Evolutionary conservation across 2,797 vertebrate genomes (phyloP), one percentile per base, ranked within the genome.

Genomic region (Chloroceryle amazona): DNA sequence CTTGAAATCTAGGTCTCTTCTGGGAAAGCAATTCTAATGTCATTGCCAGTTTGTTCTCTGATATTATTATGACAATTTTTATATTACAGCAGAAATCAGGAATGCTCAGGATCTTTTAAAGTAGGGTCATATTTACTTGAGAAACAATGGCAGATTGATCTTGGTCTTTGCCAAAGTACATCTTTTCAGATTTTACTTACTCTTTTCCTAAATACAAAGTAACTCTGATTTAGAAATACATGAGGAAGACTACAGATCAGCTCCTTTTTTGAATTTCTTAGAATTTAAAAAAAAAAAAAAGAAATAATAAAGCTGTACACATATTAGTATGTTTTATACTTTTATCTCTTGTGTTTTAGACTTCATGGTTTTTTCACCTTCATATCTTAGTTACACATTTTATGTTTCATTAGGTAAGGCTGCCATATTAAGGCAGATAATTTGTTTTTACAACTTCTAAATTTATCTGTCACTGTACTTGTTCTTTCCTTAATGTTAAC

Each of bases 401-500:
- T 57, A 73, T 78, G 11, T 82, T 92, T 70, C 11, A 3, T 65
- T 92, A 58, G 8, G 17, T 51, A 67, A 76, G 10, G 6, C 10
- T 93, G 37, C 25, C 23, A 49, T 75, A 81, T 61, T 87, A 74
- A 81, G n/a, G 33, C 33, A 93, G 25, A 4, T 83, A 93, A 95
- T 92, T 83, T 95, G 57, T 81, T 94, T 95, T 79, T 81, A 86
- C 29, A 90, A 5, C 62, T 95, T 90, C 54, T 88, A 79, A 94
- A 95, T 81, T 92, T 87, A 82, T 68, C 65, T 84, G 62, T 61
- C 57, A 72, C n/a, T 51, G 21, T 42, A 81, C 11, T 86, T 68
- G 9, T 60, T 88, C 52, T 75, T 95, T 86, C 86, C 18, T 81
- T 92, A 62, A 29, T 54, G 22, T 93, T 88, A 91, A 91, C 35